Percentiles rank a stretch among this genome's conserved stretches.
Evolutionary conservation across 2,797 vertebrate species (phyloP).

Genomic region (Gymnopithys bicolor): DNA sequence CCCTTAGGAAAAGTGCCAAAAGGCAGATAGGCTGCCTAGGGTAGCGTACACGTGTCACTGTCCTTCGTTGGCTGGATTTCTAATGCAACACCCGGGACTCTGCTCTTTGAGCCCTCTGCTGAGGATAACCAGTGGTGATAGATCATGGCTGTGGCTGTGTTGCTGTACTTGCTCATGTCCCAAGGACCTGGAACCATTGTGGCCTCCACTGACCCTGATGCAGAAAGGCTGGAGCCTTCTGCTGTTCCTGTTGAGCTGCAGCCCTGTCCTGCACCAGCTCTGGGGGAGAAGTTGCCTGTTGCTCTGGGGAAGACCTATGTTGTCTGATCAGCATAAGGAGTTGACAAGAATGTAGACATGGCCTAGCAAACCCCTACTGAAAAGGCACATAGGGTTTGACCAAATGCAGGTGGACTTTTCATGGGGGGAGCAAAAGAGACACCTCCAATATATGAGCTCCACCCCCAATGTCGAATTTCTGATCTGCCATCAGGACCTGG

Average conservation of each 20-base stretch:
- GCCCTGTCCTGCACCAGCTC: accelerated
- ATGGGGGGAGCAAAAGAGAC: background rate
- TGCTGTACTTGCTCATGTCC: accelerated
- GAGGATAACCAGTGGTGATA: background rate
- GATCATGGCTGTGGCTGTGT: background rate
- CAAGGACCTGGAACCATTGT: background rate
- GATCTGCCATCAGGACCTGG: background rate
- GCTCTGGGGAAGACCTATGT: background rate
- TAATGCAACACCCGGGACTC: background rate
- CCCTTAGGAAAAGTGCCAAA: background rate
- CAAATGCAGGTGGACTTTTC: background rate
- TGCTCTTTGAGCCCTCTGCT: background rate
- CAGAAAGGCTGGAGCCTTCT: background rate
- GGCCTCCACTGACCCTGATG: background rate
- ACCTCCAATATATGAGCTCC: background rate
- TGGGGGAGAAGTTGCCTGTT: background rate
- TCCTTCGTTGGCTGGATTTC: background rate
- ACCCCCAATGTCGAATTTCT: background rate
- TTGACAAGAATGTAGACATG: background rate
- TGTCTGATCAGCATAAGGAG: background rate
- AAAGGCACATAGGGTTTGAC: background rate
- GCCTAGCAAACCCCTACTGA: background rate
- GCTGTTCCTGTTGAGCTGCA: background rate
- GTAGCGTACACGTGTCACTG: accelerated
- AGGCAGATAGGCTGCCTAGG: background rate